Conservation (phyloP, 2,113 vertebrate species). For the Oreochromis spilurus region DNA sequence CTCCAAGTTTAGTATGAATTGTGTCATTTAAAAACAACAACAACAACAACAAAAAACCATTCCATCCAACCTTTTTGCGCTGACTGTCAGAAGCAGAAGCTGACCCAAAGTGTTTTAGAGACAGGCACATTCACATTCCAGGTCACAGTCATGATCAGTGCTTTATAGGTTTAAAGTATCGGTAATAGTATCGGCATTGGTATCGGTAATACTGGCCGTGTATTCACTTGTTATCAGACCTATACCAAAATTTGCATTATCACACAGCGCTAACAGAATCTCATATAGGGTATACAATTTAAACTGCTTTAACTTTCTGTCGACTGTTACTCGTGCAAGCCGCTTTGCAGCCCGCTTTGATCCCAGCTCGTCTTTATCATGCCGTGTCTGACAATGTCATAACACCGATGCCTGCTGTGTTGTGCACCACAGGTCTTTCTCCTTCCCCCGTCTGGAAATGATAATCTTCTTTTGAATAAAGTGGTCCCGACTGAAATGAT, state of each 20-base stretch:
- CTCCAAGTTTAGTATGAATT: background rate
- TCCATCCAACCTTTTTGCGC: background rate
- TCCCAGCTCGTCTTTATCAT: background rate
- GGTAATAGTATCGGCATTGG: background rate
- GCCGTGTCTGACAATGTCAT: background rate
- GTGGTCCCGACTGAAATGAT: background rate
- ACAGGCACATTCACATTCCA: background rate
- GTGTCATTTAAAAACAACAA: background rate
- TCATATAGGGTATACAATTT: background rate
- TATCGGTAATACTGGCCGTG: background rate
- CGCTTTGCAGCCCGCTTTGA: background rate
- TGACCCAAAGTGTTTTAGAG: background rate
- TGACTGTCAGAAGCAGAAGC: background rate
- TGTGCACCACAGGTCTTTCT: background rate
- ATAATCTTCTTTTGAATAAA: background rate
- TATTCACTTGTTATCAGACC: background rate
- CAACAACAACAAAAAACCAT: accelerated
- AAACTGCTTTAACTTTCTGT: background rate
- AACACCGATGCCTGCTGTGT: background rate
- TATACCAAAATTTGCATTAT: background rate
- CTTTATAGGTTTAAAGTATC: background rate
- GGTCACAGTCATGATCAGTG: background rate
- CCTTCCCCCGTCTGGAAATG: background rate
- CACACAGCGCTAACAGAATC: background rate
- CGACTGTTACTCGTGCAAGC: background rate